Evolutionary conservation across 2,888 invertebrate species (phyloP).

Genomic region (Campoplex nolae): DNA sequence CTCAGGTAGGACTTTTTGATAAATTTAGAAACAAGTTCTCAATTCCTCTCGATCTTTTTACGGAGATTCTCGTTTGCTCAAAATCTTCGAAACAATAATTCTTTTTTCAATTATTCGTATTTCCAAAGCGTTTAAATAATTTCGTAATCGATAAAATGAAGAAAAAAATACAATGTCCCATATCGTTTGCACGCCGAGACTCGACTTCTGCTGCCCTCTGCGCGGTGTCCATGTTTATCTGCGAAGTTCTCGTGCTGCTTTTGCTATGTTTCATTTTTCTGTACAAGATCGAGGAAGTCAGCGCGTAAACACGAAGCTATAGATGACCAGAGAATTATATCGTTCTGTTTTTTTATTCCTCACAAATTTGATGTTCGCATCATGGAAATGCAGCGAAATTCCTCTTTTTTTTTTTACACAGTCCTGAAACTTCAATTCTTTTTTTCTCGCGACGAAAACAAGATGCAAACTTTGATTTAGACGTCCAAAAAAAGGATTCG

Average conservation of each 20-base stretch:
- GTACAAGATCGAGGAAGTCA: neutral
- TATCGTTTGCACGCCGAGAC: neutral
- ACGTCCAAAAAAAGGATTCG: too few species aligned
- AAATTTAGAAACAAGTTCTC: too few species aligned
- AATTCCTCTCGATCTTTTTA: neutral
- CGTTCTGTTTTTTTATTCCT: neutral
- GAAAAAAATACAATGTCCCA: neutral
- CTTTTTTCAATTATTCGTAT: neutral
- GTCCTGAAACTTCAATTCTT: neutral
- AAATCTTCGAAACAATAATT: neutral
- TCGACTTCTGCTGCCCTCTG: constrained; percentile 16
- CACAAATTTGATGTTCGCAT: neutral
- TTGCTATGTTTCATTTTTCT: neutral
- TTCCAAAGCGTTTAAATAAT: neutral
- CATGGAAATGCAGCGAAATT: neutral
- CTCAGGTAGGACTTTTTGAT: neutral
- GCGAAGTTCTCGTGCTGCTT: neutral
- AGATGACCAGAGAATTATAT: neutral
- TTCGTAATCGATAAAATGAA: neutral
- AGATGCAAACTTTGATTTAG: too few species aligned
- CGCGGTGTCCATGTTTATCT: neutral
- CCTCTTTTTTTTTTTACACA: neutral
- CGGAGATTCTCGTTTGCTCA: neutral
- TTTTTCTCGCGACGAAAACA: neutral
- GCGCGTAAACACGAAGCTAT: neutral